These are phyloP conservation scores for Orchestes rusci DNA, from an alignment of 2,888 invertebrate genomes.

Conservation along the genomic window DNA sequence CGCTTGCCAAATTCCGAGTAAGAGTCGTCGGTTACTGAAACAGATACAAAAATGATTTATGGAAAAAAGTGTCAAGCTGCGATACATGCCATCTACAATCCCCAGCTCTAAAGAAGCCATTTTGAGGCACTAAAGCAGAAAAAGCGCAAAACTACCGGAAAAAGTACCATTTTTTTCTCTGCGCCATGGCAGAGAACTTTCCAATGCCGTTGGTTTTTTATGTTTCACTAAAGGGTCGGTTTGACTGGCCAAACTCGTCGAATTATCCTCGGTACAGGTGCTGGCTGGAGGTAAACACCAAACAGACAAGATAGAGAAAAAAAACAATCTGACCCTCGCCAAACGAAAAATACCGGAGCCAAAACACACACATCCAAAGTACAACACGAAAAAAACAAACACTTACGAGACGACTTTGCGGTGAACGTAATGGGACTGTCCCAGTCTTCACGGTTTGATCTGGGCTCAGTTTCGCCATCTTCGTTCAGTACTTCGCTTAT, in stretches of 20 bases:
- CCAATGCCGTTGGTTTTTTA: constrained; percentile 61
- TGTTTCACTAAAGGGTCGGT: constrained; percentile 39
- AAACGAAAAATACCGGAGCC: not conserved
- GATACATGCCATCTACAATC: too few relatives aligned
- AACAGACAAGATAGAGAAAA: constrained; percentile 4
- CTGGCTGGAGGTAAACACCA: constrained; percentile 40
- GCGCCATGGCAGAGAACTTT: constrained; percentile 80
- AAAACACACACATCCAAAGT: not conserved
- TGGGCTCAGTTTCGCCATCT: constrained; percentile 40
- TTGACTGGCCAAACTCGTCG: constrained; percentile 40
- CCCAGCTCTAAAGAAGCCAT: too few relatives aligned
- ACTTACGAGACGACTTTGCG: constrained; percentile 82
- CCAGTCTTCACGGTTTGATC: constrained; percentile 62
- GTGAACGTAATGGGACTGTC: constrained; percentile 87
- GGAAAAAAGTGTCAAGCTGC: not conserved
- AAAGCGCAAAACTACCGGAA: too few relatives aligned
- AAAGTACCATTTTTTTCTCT: constrained; percentile 66
- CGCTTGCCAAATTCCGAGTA: constrained; percentile 43
- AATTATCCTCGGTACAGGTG: constrained; percentile 40
- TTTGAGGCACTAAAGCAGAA: too few relatives aligned
- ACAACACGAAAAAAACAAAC: not conserved
- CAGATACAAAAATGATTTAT: not conserved
- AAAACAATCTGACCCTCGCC: not conserved
- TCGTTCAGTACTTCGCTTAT: constrained; percentile 77
- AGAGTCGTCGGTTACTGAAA: constrained; percentile 46